phyloP scores from a whole-genome alignment of 1,140 invertebrate genomes.

The Euschistus heros region DNA sequence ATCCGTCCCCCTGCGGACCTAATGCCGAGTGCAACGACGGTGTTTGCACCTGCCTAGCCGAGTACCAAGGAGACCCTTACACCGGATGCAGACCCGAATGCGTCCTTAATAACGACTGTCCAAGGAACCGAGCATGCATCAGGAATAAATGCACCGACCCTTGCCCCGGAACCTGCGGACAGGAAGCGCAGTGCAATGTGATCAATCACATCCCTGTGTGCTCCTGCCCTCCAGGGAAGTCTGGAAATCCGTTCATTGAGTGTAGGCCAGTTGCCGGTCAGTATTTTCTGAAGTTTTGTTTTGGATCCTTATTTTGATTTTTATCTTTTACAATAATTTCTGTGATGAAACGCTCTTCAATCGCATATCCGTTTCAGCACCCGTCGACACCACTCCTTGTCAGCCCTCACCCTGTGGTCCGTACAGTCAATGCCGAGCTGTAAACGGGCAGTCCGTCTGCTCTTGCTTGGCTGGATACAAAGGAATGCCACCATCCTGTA shows the following conservation, averaged over 20 bases:
- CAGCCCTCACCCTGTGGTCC: slow-evolving; percentile 41
- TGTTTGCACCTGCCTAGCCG: slow-evolving; percentile 45
- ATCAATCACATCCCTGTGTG: slow-evolving; percentile 43
- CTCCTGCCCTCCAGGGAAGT: slow-evolving; percentile 37
- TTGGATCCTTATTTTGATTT: too few relatives aligned
- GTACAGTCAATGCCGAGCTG: slow-evolving; percentile 51
- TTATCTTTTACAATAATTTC: too few relatives aligned
- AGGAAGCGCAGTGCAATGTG: slow-evolving; percentile 54
- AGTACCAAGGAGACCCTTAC: slow-evolving; percentile 52
- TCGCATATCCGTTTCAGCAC: slow-evolving; percentile 11
- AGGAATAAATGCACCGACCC: slow-evolving; percentile 63
- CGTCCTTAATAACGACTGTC: slow-evolving; percentile 51
- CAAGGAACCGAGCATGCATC: slow-evolving; percentile 55
- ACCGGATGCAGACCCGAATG: slow-evolving; percentile 51
- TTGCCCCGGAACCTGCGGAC: slow-evolving; percentile 60
- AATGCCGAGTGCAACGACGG: slow-evolving; percentile 55
- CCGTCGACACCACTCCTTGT: slow-evolving; percentile 34
- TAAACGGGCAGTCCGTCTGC: slow-evolving; percentile 45
- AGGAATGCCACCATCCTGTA: slow-evolving; percentile 39
- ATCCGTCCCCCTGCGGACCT: slow-evolving; percentile 60
- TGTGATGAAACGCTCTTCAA: too few relatives aligned
- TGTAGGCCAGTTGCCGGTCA: slow-evolving; percentile 28
- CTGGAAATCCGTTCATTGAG: slow-evolving; percentile 39
- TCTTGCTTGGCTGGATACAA: slow-evolving; percentile 39
- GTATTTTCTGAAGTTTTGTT: too few relatives aligned